Base-by-base conservation (phyloP, 1,140 invertebrate species). In the Leptinotarsa lineolata region DNA sequence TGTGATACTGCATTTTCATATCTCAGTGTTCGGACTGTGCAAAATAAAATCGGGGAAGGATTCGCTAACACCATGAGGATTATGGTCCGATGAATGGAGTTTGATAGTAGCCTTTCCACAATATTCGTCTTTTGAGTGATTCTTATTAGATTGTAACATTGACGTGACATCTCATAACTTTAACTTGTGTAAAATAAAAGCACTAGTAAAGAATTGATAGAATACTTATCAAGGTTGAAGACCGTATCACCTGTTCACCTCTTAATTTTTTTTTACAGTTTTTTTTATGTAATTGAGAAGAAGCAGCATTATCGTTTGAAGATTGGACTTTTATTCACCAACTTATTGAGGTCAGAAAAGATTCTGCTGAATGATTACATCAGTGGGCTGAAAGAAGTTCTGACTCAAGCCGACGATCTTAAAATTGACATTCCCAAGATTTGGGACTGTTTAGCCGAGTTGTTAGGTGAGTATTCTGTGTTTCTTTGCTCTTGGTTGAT, bases 391-490 rank as follows among this genome's bases (percentile, higher is more conserved):
- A 81, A 82, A 67, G 85, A 90, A 82, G 85, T 91, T 68, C 82
- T 91, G 18, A 83, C 86, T 74, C 78, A 81, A 73, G 88, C 88
- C 11, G 87, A 90, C 64, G 92, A 94, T 79, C 85, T 93, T 77
- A 85, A 88, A 59, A 89, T 93, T 76, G 92, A 94, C 87, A 89
- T 94, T 84, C 93, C 93, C n/a, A 90, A 89, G 78, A 85, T 93
- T 58, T 93, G 90, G 89, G 83, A 86, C 45, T 93, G 92, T 80
- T 84, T 92, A 77, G 89, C 89, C 12, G 89, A 93, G 84, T 86
- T 92, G 80, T 79, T 89, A 76, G 84, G 90, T 90, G 87, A 86
- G 84, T 81, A 68, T 73, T 20, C 16, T 39, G 30, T 39, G 30
- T 39, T 39, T 39, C 30, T 30, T 1, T 20, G 24, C 12, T 63